Evolutionary conservation across 2,888 invertebrate species (phyloP), one percentile per base, ranked within the genome.

Genomic region (Drosophila paucipuncta): DNA sequence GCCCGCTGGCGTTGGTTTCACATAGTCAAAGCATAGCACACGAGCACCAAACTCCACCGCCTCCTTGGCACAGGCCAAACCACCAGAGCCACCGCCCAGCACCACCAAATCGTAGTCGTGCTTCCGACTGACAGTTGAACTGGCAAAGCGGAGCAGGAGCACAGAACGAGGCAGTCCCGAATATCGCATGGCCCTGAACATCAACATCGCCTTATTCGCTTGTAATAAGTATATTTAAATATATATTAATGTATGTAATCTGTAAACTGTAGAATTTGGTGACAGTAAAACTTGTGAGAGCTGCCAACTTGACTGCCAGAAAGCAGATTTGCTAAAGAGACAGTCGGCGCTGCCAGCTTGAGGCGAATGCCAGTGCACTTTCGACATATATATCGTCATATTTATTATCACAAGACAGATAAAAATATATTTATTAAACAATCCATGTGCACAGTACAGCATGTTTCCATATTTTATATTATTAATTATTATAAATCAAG

Each of bases 51-150:
- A 94, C 79, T 94, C 95, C 4, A 96, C 95, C 0, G 97, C 97
- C 93, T 98, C 98, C 94, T 99, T 99, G 31, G 99, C 98, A 80
- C 98, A 98, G 0, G 99, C 98, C 70, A 99, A 94, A 41, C 99
- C 99, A 43, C 99, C 99, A 0, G 99, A 99, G 43, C 99, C 99
- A 55, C 99, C 99, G 55, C 99, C 99, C 79, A 99, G 95, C 28
- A 99, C 99, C 63, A 98, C 95, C 91, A 99, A 94, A 93, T 99
- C 99, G 94, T 97, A 99, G 91, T 97, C 97, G 92, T 94, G 96
- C 78, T 94, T 63, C 2, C 43, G 50, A 13, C 22, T 43, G 9
- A 30, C 37, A 11, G 43, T 13, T 1, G 31, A 28, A 22, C 71
- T 49, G 33, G 37, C 43, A n/a, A 43, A 55, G 28, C 72, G 71